These are phyloP conservation scores for Cherax quadricarinatus DNA, from an alignment of 1,140 invertebrate genomes.

Conservation along the genomic window DNA sequence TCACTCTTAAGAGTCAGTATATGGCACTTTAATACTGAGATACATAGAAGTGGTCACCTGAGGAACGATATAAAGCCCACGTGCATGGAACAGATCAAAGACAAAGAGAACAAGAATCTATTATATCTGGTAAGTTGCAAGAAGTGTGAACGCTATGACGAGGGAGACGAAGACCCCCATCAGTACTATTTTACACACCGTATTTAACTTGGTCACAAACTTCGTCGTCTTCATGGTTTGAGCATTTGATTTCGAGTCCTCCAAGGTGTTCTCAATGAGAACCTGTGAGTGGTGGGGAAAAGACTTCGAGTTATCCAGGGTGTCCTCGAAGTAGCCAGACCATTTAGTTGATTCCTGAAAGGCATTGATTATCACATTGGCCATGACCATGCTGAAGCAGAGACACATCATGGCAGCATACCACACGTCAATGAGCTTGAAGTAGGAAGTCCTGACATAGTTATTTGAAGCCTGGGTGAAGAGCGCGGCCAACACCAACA, in stretches of 20 bases:
- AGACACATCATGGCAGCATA: neutral
- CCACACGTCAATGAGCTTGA: constrained; percentile 24
- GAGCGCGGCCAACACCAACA: neutral
- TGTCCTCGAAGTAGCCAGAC: neutral
- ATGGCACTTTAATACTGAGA: too few relatives aligned
- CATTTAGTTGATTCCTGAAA: too few relatives aligned
- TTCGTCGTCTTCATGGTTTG: neutral
- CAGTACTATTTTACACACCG: neutral
- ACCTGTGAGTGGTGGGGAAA: too few relatives aligned
- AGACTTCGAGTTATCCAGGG: neutral
- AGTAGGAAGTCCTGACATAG: constrained; percentile 30
- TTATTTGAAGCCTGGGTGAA: constrained; percentile 1
- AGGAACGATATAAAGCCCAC: too few relatives aligned
- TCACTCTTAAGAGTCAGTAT: too few relatives aligned
- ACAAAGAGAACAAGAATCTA: neutral
- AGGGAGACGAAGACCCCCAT: neutral
- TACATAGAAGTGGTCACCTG: too few relatives aligned
- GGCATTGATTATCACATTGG: neutral
- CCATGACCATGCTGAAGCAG: constrained; percentile 15
- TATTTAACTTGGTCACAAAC: neutral
- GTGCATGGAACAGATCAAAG: too few relatives aligned
- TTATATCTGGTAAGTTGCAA: neutral
- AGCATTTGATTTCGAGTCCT: neutral
- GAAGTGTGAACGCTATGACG: neutral
- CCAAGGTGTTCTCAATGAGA: too few relatives aligned